phyloP scores from a whole-genome alignment of 2,888 invertebrate species.

The Machimus rusticus region DNA sequence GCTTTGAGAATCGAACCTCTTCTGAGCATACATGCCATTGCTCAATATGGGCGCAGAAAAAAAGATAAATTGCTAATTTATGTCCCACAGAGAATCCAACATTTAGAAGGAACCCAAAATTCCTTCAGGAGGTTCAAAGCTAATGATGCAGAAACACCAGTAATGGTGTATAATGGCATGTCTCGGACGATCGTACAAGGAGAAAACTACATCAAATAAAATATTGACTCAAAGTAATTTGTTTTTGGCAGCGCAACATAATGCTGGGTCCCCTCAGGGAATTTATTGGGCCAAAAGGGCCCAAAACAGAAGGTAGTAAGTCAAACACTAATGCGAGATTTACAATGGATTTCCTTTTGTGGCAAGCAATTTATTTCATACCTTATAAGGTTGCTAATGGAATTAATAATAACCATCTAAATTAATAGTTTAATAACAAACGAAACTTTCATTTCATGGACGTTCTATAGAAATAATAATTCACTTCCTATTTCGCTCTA shows the following conservation, averaged over 20 bases:
- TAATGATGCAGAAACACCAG: neutral
- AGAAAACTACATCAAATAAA: neutral
- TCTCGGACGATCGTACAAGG: neutral
- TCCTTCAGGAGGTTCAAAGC: neutral
- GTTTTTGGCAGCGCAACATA: neutral
- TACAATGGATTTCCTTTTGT: neutral
- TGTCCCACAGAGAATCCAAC: neutral
- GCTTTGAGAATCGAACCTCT: neutral
- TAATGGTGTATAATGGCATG: neutral
- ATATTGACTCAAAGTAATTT: neutral
- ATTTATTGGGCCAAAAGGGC: neutral
- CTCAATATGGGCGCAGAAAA: neutral
- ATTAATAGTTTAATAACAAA: neutral
- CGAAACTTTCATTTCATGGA: neutral
- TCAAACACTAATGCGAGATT: neutral
- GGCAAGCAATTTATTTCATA: neutral
- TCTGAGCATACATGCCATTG: neutral
- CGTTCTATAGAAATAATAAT: neutral
- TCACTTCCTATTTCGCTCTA: neutral
- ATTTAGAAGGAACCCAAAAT: neutral
- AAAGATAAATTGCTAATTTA: neutral
- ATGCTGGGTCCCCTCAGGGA: neutral
- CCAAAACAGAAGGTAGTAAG: neutral
- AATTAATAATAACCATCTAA: neutral
- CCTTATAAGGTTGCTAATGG: neutral